These are phyloP conservation scores for Dunckerocampus dactyliophorus DNA, from an alignment of 2,113 vertebrate species.

Conservation along the genomic window DNA sequence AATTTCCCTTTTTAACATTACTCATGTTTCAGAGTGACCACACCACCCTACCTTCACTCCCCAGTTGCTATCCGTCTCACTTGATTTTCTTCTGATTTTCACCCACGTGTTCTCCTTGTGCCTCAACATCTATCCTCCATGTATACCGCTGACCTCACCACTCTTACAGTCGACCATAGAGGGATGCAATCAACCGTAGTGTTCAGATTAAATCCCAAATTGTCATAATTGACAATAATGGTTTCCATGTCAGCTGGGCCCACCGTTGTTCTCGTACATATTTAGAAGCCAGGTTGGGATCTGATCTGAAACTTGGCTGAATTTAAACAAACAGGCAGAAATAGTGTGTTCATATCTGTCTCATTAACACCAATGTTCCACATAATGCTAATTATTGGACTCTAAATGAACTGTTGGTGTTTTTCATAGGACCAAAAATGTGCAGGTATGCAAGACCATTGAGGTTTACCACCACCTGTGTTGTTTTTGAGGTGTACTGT, in stretches of 20 bases:
- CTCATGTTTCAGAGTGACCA: conserved; percentile 58
- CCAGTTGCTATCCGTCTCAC: conserved; percentile 23
- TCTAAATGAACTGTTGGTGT: too few species aligned
- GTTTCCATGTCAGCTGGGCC: conserved; percentile 66
- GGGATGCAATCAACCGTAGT: conserved; percentile 55
- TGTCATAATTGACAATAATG: conserved; percentile 67
- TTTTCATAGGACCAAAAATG: too few species aligned
- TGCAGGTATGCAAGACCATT: too few species aligned
- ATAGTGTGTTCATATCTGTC: background rate
- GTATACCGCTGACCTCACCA: conserved; percentile 50
- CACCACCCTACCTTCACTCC: conserved; percentile 9
- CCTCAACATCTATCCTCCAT: conserved; percentile 9
- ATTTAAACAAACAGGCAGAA: conserved; percentile 18
- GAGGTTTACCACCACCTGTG: too few species aligned
- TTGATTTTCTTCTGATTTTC: conserved; percentile 30
- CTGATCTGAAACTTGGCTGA: conserved; percentile 23
- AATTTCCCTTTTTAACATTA: conserved; percentile 27
- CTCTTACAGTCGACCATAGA: conserved; percentile 39
- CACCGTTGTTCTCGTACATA: conserved; percentile 45
- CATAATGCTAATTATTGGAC: too few species aligned
- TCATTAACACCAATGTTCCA: too few species aligned
- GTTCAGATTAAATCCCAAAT: conserved; percentile 68
- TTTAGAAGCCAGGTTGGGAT: conserved; percentile 20
- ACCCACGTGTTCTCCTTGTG: conserved; percentile 27
- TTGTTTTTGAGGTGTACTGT: too few species aligned